Conservation (phyloP, 2,113 vertebrate species). For the Oreotragus oreotragus region DNA sequence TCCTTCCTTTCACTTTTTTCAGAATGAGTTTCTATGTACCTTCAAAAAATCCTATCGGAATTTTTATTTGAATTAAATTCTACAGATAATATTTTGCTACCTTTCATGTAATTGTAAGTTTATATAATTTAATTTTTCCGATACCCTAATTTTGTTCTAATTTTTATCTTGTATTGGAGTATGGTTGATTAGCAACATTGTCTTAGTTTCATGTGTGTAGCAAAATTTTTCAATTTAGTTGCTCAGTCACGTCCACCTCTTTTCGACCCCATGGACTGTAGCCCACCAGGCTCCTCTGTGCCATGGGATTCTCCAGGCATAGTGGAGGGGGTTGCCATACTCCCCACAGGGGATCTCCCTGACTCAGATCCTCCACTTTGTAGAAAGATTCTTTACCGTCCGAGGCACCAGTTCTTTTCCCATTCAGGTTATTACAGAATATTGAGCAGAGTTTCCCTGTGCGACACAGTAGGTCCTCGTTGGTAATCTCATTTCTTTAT, state of each 20-base stretch:
- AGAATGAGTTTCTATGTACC: not conserved
- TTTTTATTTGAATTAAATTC: not conserved
- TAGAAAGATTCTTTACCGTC: not conserved
- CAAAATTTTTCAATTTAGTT: not conserved
- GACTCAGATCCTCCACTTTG: not conserved
- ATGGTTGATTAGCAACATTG: not conserved
- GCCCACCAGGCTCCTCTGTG: no score
- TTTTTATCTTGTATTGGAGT: not conserved
- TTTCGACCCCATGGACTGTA: not conserved
- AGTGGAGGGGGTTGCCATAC: not conserved
- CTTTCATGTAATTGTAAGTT: not conserved
- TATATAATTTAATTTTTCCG: not conserved
- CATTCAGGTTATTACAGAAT: not conserved
- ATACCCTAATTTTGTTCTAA: not conserved
- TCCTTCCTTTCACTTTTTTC: not conserved
- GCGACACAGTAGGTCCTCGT: not conserved
- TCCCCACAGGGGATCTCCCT: not conserved
- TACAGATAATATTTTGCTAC: not conserved
- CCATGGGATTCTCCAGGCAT: not conserved
- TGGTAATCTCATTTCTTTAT: not conserved
- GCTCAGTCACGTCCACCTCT: not conserved
- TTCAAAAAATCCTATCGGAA: not conserved
- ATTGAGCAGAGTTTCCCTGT: not conserved
- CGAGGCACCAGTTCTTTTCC: not conserved
- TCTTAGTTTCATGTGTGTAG: not conserved